Percentiles rank a stretch among this genome's conserved stretches.
phyloP scores from a whole-genome alignment of 2,113 vertebrate species.

The Apistogramma diplotaenia region DNA sequence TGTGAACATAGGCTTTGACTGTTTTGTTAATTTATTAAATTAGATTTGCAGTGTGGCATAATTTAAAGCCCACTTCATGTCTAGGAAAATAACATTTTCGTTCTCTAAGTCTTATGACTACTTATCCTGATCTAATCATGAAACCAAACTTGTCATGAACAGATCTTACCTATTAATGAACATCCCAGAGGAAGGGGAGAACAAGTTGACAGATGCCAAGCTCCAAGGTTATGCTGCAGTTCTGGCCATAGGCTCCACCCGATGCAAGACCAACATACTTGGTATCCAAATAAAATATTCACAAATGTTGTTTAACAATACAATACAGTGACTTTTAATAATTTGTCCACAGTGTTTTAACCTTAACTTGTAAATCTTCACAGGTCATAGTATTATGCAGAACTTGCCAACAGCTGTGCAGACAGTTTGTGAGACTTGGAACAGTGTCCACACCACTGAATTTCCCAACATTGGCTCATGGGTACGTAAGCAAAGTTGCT shows the following conservation, averaged over 20 bases:
- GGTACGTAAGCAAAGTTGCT: constrained; percentile 76
- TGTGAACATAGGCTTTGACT: too few relatives aligned
- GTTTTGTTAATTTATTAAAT: neutral
- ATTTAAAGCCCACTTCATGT: neutral
- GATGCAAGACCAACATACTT: constrained; percentile 90
- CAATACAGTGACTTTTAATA: neutral
- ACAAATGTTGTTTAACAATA: neutral
- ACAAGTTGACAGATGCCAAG: constrained; percentile 85
- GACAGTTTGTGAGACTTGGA: constrained; percentile 93
- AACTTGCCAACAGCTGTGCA: constrained; percentile 91
- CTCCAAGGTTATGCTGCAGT: constrained; percentile 92
- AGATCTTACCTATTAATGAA: constrained; percentile 94
- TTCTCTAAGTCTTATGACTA: too few relatives aligned
- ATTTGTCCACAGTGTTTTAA: neutral
- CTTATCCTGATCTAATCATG: neutral
- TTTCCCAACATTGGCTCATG: constrained; percentile 98
- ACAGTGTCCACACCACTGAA: constrained; percentile 93
- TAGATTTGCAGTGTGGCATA: neutral
- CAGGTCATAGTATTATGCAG: constrained; percentile 89
- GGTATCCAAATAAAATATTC: constrained; percentile 72
- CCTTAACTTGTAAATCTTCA: neutral
- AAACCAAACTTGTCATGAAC: constrained; percentile 14
- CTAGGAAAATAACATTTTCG: neutral
- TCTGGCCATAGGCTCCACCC: constrained; percentile 89
- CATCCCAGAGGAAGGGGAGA: constrained; percentile 89